These are phyloP conservation scores for Phoxinus phoxinus DNA, from an alignment of 2,113 vertebrate species.

Conservation along the genomic window DNA sequence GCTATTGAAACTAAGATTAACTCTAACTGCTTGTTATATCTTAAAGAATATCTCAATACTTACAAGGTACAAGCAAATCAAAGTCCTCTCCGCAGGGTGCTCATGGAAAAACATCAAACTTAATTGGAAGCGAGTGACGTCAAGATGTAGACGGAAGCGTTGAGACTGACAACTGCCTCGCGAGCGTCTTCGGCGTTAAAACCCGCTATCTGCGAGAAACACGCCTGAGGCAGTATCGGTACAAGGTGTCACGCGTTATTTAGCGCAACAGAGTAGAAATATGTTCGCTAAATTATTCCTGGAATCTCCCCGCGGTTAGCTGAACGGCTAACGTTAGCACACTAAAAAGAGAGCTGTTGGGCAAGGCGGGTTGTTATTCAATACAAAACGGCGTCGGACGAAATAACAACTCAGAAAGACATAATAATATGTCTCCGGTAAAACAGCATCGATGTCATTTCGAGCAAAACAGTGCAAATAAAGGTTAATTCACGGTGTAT, in stretches of 20 bases:
- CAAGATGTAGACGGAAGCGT: constrained; percentile 58
- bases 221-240: background rate
- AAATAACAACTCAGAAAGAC: constrained; percentile 19
- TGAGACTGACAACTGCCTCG: background rate
- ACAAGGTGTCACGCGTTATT: background rate
- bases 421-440: background rate
- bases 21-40: background rate
- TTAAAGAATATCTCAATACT: constrained; percentile 58
- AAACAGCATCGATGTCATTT: background rate
- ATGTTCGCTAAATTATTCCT: background rate
- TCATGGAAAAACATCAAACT: constrained; percentile 69
- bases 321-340: constrained; percentile 19
- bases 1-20: background rate
- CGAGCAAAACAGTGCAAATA: background rate
- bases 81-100: constrained; percentile 52
- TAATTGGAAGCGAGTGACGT: constrained; percentile 62
- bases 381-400: constrained; percentile 8
- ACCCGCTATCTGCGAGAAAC: background rate
- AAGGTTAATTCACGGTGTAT: background rate
- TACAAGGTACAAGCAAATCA: constrained; percentile 74
- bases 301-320: constrained; percentile 32
- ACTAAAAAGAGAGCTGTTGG: constrained; percentile 28
- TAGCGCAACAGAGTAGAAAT: background rate
- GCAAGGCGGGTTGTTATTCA: constrained; percentile 42
- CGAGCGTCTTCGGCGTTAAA: background rate